Conservation (phyloP, 1,140 invertebrate species). For the Drosophila sproati region DNA sequence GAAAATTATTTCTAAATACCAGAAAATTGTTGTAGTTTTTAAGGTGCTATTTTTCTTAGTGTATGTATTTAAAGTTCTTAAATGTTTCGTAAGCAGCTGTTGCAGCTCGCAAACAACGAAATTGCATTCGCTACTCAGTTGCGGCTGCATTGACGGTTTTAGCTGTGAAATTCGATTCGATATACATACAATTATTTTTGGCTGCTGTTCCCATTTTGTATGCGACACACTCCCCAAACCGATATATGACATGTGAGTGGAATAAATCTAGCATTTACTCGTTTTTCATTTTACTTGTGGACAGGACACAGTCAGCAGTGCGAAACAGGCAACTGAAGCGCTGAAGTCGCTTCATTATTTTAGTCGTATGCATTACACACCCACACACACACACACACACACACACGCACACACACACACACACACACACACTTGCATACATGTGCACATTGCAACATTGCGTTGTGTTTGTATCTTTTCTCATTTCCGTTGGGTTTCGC, state of each 20-base stretch:
- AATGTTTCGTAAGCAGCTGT: background rate
- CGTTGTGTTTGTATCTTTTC: slow-evolving; percentile 56
- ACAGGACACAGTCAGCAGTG: background rate
- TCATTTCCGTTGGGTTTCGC: slow-evolving; percentile 66
- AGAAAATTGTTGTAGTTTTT: background rate
- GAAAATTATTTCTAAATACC: no score
- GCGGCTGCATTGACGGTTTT: slow-evolving; percentile 7
- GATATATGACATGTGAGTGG: slow-evolving; percentile 17
- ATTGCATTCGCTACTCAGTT: slow-evolving; percentile 4
- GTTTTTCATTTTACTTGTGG: slow-evolving; percentile 11
- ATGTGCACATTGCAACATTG: slow-evolving; percentile 11
- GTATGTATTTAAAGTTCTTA: slow-evolving; percentile 3
- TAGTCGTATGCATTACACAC: slow-evolving; percentile 33
- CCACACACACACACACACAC: slow-evolving; percentile 24
- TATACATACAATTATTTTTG: slow-evolving; percentile 51
- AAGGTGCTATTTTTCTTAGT: slow-evolving; percentile 1
- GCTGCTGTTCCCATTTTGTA: slow-evolving; percentile 1
- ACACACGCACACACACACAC: slow-evolving; percentile 24
- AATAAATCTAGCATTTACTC: slow-evolving; percentile 13
- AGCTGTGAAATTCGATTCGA: slow-evolving; percentile 39
- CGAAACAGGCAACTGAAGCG: slow-evolving; percentile 5
- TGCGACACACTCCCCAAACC: no score
- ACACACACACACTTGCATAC: background rate
- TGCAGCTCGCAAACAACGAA: background rate
- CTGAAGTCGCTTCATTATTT: slow-evolving; percentile 73